A percentile compares a stretch with the other conserved stretches of the same genome.
Conservation (phyloP, 2,888 invertebrate genomes). For the Eristalis arbustorum region DNA sequence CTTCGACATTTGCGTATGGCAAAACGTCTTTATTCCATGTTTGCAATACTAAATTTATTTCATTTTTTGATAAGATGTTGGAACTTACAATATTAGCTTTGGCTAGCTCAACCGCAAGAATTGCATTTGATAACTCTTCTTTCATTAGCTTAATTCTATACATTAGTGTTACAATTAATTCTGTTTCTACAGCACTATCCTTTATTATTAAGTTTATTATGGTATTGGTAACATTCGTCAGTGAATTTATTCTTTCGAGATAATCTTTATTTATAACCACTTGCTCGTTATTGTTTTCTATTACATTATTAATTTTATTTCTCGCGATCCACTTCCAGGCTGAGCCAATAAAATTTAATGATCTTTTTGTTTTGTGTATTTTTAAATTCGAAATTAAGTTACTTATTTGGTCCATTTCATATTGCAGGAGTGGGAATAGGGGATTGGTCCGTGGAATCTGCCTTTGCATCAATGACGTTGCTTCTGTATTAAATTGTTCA, state of each 20-base stretch:
- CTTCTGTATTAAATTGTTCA: background rate
- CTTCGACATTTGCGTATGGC: slow-evolving; percentile 46
- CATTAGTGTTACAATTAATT: slow-evolving; percentile 1
- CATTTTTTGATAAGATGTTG: slow-evolving; percentile 19
- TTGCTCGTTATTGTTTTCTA: background rate
- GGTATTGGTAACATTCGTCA: background rate
- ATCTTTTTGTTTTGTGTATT: background rate
- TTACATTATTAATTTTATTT: background rate
- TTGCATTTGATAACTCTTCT: slow-evolving; percentile 25
- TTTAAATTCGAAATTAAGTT: background rate
- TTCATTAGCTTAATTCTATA: slow-evolving; percentile 15
- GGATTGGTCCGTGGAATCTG: background rate
- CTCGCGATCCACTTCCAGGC: background rate
- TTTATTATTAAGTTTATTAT: background rate
- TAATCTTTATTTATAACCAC: background rate
- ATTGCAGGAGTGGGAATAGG: background rate
- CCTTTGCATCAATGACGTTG: background rate
- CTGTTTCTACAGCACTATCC: slow-evolving; percentile 2
- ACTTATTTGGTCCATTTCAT: background rate
- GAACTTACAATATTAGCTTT: slow-evolving; percentile 33
- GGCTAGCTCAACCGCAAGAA: slow-evolving; percentile 30
- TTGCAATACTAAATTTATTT: slow-evolving; percentile 19
- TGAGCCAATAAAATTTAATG: too few species aligned
- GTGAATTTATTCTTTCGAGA: background rate
- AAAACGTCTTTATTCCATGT: slow-evolving; percentile 38